phyloP scores from a whole-genome alignment of 1,140 invertebrate species.

The Tachypleus tridentatus region DNA sequence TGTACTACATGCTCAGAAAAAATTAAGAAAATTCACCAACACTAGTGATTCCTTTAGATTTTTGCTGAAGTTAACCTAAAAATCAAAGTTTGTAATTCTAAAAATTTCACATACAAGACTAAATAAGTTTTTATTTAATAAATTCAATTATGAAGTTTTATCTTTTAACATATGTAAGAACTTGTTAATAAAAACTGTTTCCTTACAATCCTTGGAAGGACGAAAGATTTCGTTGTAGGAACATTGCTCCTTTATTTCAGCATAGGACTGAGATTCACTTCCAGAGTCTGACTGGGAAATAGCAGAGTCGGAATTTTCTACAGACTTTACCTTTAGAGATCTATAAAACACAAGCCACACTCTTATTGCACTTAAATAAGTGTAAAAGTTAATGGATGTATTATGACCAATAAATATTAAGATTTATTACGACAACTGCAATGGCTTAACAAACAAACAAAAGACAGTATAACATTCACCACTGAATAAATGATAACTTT shows the following conservation, averaged over 20 bases:
- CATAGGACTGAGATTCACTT: conserved; percentile 52
- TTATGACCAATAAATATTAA: neutral
- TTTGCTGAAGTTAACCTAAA: too few relatives aligned
- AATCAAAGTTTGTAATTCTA: too few relatives aligned
- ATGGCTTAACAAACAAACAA: conserved; percentile 3
- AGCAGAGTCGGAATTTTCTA: conserved; percentile 50
- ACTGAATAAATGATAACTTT: too few relatives aligned
- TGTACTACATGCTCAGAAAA: too few relatives aligned
- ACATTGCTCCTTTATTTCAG: conserved; percentile 60
- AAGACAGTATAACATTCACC: too few relatives aligned
- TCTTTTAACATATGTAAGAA: too few relatives aligned
- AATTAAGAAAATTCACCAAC: too few relatives aligned
- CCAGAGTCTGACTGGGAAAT: conserved; percentile 54
- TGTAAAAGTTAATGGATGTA: neutral
- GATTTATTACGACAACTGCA: neutral
- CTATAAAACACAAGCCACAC: neutral
- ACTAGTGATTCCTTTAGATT: too few relatives aligned
- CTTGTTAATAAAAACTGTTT: too few relatives aligned
- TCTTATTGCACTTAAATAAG: neutral
- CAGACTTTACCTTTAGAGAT: neutral
- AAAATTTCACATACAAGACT: too few relatives aligned
- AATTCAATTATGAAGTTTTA: too few relatives aligned
- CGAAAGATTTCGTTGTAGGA: conserved; percentile 74
- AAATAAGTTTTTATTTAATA: too few relatives aligned
- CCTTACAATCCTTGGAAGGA: conserved; percentile 62